Base-by-base conservation (phyloP, 2,797 vertebrate species). In the Danio aesculapii region DNA sequence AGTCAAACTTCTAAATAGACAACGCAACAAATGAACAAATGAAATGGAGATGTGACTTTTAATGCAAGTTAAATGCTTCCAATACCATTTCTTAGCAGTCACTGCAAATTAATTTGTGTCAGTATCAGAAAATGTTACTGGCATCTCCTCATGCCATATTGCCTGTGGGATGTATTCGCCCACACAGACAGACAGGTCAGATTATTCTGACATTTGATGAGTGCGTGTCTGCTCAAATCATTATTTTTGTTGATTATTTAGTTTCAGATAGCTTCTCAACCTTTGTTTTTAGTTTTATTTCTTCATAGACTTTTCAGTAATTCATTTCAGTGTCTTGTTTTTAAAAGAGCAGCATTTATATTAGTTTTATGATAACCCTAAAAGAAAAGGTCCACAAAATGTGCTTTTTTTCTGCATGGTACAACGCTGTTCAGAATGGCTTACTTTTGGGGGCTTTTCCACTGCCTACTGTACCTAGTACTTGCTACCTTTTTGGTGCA, bases 151-250 rank as follows among this genome's bases (percentile, higher is more conserved):
- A 57, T 57, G 53, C 52, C 69, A 72, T 72, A 72, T 72, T 72
- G 69, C 69, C 69, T 46, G 69, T 72, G 69, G 69, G 69, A 72
- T 58, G 53, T 46, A 53, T 46, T 57, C 69, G 57, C 69, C 69
- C 53, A 58, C 69, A 72, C 69, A 72, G n/a, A 57, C 69, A 72
- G 69, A 57, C 53, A 72, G 69, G 69, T 72, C 69, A 72, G n/a
- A 72, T 72, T 46, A 57, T 72, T 72, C 69, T 72, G 69, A 72
- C 53, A 72, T 72, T 52, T 72, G 69, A 72, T 44, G 69, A 57
- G 69, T 3, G 69, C 52, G 44, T 72, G 69, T 44, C 52, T 58
- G 41, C 41, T 57, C 69, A 46, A 71, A 71, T 46, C 53, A 57
- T 72, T 44, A 19, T 72, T 72, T 72, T 19, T 1, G 69, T 57